Evolutionary conservation across 2,113 vertebrate genomes (phyloP).

Genomic region (Varanus salvator): DNA sequence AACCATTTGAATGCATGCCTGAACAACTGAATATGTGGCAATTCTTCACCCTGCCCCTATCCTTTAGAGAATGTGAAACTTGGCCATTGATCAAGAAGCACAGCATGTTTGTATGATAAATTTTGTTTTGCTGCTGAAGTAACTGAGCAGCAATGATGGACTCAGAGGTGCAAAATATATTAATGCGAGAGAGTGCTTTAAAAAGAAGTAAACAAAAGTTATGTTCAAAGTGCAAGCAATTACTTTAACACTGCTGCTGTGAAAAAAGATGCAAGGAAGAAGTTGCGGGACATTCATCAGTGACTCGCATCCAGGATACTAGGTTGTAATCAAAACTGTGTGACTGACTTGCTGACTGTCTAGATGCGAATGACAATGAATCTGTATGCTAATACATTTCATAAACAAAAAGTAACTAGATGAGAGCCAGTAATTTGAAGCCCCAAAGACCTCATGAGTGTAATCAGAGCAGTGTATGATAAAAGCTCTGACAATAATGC

Average conservation of each 20-base stretch:
- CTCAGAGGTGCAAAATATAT: background rate
- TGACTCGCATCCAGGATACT: background rate
- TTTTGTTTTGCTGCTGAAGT: background rate
- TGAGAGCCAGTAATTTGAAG: background rate
- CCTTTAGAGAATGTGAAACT: slow-evolving; percentile 44
- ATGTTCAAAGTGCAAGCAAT: background rate
- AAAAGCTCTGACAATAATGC: background rate
- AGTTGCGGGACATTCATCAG: background rate
- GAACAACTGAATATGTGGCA: background rate
- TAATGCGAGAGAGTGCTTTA: background rate
- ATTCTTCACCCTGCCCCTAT: slow-evolving; percentile 33
- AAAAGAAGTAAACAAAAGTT: background rate
- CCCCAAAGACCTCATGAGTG: background rate
- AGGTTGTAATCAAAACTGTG: background rate
- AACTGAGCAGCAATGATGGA: slow-evolving; percentile 21
- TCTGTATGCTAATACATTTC: background rate
- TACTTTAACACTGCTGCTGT: background rate
- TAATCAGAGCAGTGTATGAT: background rate
- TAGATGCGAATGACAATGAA: background rate
- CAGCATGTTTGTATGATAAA: slow-evolving; percentile 42
- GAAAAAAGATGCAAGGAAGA: background rate
- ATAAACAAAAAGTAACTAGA: background rate
- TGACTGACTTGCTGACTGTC: background rate
- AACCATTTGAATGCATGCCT: too few relatives aligned
- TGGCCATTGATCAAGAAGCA: slow-evolving; percentile 58